phyloP scores from a whole-genome alignment of 2,113 vertebrate genomes.

The Chelonoidis abingdonii region DNA sequence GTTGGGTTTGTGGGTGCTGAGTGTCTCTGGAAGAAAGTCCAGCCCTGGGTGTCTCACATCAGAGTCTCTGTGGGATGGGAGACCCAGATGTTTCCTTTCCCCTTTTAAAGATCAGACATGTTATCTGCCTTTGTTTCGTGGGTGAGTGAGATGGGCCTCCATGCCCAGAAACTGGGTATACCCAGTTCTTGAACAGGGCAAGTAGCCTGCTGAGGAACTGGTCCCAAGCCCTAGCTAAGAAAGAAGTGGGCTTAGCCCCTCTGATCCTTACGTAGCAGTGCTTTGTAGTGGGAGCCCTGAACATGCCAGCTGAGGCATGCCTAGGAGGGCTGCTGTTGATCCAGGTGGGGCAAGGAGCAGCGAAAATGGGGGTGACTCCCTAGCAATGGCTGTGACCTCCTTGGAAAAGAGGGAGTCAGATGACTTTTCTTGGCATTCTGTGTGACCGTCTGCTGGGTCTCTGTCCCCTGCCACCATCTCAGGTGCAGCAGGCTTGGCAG shows the following conservation, averaged over 20 bases:
- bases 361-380: background rate
- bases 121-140: no score
- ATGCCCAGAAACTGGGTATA: no score
- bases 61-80: no score
- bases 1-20: background rate
- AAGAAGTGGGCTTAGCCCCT: no score
- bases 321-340: background rate
- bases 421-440: background rate
- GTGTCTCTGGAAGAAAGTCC: background rate
- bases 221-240: no score
- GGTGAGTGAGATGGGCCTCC: background rate
- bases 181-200: no score
- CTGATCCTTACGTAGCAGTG: no score
- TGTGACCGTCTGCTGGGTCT: no score
- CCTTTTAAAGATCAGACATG: no score
- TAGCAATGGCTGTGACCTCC: background rate
- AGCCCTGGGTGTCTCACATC: background rate
- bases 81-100: no score
- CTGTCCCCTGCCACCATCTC: background rate
- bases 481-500: background rate
- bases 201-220: no score
- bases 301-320: background rate
- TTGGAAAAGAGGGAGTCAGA: background rate
- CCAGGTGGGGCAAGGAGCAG: background rate
- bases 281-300: background rate